Percentiles rank a stretch among this genome's conserved stretches.
Conservation (phyloP, 1,140 invertebrate genomes). For the Drosophila pseudoananassae region DNA sequence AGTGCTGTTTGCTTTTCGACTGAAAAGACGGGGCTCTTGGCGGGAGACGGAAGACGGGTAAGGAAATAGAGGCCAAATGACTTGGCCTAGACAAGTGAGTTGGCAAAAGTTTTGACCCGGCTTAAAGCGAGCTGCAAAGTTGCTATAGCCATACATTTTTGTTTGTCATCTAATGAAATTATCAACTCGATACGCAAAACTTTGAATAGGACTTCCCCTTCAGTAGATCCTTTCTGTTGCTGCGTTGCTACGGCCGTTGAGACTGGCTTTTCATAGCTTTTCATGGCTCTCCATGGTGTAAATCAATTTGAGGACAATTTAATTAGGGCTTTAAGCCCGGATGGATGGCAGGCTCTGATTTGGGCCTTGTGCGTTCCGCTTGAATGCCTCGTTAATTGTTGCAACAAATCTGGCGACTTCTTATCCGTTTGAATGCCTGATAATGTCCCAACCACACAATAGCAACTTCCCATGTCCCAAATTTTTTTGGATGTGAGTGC, state of each 20-base stretch:
- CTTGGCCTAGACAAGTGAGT: constrained; percentile 44
- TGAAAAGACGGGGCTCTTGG: constrained; percentile 8
- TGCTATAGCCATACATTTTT: constrained; percentile 46
- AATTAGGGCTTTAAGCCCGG: constrained; percentile 52
- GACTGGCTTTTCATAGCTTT: constrained; percentile 7
- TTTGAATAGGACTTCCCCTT: constrained; percentile 35
- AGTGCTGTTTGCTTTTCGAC: constrained; percentile 73
- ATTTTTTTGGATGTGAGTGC: background rate
- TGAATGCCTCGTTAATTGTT: constrained; percentile 73
- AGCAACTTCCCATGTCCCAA: background rate
- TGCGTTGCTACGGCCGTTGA: background rate
- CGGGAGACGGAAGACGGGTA: background rate
- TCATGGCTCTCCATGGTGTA: constrained; percentile 33
- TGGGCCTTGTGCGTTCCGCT: constrained; percentile 62
- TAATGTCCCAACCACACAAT: constrained; percentile 44
- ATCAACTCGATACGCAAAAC: constrained; percentile 74
- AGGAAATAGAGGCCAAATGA: background rate
- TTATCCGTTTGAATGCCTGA: constrained; percentile 35
- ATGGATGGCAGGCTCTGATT: constrained; percentile 43
- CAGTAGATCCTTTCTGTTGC: constrained; percentile 4
- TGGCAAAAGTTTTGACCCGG: constrained; percentile 41
- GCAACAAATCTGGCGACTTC: constrained; percentile 52
- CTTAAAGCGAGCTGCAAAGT: constrained; percentile 30
- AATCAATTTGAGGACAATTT: constrained; percentile 72
- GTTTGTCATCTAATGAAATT: constrained; percentile 71